A percentile compares a stretch with the other conserved stretches of the same genome.
Evolutionary conservation across 2,113 vertebrate species (phyloP).

Genomic region (Alethe diademata): DNA sequence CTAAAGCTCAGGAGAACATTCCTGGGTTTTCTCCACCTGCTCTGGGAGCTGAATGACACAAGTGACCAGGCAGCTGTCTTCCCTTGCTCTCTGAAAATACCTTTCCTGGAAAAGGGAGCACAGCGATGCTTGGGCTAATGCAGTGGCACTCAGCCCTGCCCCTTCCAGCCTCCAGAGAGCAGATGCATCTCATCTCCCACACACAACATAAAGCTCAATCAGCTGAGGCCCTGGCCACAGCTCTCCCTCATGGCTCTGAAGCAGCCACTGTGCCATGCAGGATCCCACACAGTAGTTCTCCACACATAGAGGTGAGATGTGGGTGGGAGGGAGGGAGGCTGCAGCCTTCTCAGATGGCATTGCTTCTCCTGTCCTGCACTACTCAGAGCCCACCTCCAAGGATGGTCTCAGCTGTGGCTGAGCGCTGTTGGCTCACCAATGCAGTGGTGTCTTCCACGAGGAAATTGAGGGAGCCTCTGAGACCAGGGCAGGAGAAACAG

Average conservation of each 20-base stretch:
- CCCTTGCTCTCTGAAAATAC: neutral
- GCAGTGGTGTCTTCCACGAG: neutral
- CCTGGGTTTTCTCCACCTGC: neutral
- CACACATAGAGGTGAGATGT: neutral
- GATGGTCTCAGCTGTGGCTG: neutral
- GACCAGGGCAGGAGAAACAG: neutral
- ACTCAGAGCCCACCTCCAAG: neutral
- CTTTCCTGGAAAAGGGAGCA: neutral
- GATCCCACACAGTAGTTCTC: neutral
- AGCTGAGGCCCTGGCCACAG: neutral
- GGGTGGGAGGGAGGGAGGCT: neutral
- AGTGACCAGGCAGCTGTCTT: neutral
- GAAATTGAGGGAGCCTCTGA: neutral
- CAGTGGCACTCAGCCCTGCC: neutral
- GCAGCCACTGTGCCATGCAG: neutral
- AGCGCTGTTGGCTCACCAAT: neutral
- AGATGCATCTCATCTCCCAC: neutral
- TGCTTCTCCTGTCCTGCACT: neutral
- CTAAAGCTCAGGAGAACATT: neutral
- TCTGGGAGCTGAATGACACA: neutral
- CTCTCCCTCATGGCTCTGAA: neutral
- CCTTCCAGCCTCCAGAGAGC: neutral
- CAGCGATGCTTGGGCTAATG: accelerated
- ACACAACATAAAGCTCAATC: neutral
- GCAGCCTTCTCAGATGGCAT: neutral